Evolutionary conservation across 35 echinoderm and acorn worm genomes (phyloP), one percentile per base, ranked within the genome.

Genomic region (Holothuria glaberrima): DNA sequence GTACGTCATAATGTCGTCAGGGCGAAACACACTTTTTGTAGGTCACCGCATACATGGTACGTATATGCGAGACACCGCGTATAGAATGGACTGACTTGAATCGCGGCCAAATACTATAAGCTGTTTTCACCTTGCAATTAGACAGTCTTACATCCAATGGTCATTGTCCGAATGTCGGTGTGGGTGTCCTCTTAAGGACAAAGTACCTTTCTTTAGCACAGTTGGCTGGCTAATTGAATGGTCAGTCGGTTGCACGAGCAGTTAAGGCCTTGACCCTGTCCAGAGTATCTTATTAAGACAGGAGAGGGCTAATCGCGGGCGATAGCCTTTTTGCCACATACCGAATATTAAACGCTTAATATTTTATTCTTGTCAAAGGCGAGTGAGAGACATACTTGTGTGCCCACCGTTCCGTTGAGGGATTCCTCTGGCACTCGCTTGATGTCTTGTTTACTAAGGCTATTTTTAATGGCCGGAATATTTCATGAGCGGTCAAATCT

Each of bases 391-490:
- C 74, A 78, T 78, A 78, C 74, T 78, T 78, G 21, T 41, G 21
- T 78, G 74, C 38, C 74, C 74, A 50, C 41, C 33, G 36, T 78
- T 78, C 74, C 74, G 74, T 78, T 78, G 74, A 78, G 50, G 25
- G 46, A 78, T 41, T 78, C 50, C 74, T 48, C 38, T 78, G 74
- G 74, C 50, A 78, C 44, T 35, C 35, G 74, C 74, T 75, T 78
- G 32, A 48, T 28, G 19, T 27, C 33, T 78, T 48, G 50, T 24
- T 48, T 69, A 69, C 31, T 9, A 33, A 69, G 25, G 44, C 74
- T 48, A 26, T 78, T 45, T 78, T 78, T 35, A 69, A 78, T 78
- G 74, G 74, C 38, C 74, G 74, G 38, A 78, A 54, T 78, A 74
- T 48, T 78, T 78, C 74, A 21, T 25, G 46, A 78, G 74, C 74